Evolutionary conservation across 2,888 invertebrate species (phyloP).

Genomic region (Lasioglossum calceatum): DNA sequence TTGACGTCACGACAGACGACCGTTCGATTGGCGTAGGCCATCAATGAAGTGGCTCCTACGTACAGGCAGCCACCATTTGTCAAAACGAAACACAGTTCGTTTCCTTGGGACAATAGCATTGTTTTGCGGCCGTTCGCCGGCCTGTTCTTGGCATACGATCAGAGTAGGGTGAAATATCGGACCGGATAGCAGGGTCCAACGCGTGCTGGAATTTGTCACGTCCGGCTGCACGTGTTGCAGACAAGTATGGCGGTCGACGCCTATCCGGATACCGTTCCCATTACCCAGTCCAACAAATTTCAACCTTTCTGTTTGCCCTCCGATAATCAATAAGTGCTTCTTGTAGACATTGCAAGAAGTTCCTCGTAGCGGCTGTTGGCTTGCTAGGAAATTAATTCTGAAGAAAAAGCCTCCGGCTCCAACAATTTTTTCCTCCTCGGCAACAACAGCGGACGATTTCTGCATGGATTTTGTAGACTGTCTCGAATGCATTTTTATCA

Average conservation of each 20-base stretch:
- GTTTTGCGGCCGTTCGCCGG: neutral
- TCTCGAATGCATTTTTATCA: neutral
- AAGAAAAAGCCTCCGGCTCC: neutral
- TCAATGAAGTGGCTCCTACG: neutral
- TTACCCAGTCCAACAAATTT: constrained; percentile 1
- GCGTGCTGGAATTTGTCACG: constrained; percentile 39
- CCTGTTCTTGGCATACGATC: constrained; percentile 39
- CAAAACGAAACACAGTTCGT: constrained; percentile 4
- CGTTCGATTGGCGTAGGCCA: neutral
- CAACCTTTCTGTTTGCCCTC: neutral
- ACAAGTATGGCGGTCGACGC: constrained; percentile 10
- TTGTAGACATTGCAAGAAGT: neutral
- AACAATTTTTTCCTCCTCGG: neutral
- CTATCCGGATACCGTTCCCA: constrained; percentile 12
- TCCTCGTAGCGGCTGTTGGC: neutral
- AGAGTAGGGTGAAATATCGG: constrained; percentile 37
- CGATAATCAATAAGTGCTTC: neutral
- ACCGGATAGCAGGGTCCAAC: constrained; percentile 11
- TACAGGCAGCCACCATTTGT: neutral
- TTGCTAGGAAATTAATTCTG: neutral
- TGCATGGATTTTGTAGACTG: neutral
- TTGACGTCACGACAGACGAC: neutral
- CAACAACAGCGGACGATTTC: neutral
- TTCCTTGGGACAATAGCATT: constrained; percentile 13
- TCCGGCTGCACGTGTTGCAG: constrained; percentile 32